Evolutionary conservation across 2,797 vertebrate genomes (phyloP), one percentile per base, ranked within the genome.

Genomic region (Myioborus miniatus): DNA sequence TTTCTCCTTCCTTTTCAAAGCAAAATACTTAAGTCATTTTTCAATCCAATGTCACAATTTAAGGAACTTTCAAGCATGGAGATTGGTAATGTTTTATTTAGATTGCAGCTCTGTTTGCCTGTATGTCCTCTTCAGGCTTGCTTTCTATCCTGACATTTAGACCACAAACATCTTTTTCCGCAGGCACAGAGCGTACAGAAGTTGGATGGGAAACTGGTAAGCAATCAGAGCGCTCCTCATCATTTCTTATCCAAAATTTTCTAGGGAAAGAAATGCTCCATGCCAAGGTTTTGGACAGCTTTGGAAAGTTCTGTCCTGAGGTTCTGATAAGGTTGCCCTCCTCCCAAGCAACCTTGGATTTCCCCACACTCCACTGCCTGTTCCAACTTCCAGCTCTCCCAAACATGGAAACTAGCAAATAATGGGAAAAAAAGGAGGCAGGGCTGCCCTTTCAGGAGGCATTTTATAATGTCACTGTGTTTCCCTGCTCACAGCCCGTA

Each of bases 371-470:
- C 39, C 29, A 9, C 36, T 59, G 43, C 22, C 11, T 44, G 44
- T 68, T 81, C 36, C 63, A 72, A 9, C 43, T 83, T 90, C 79
- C 62, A 62, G 9, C 55, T 88, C 58, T 90, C 46, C 43, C 34
- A 76, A 67, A 22, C 15, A 41, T 32, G n/a, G 71, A 87, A 90
- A 82, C 20, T 12, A 29, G 85, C 24, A 94, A 93, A 90, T 39
- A 16, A 65, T 78, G 89, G 87, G 41, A 89, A 93, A 95, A 50
- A 95, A 94, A 41, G 59, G 53, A 84, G 46, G 49, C 74, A 68
- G 43, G 30, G 30, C 64, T 94, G 77, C 80, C 80, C 74, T 96
- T 95, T 95, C 60, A 62, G 83, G 23, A 94, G 91, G 15, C 70
- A 64, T 94, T 93, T 87, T 68, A 27, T 89, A 91, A 93, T 94